Percentiles rank a stretch among this genome's conserved stretches.
Evolutionary conservation across 2,113 vertebrate species (phyloP).

Genomic region (Rhagologus leucostigma): DNA sequence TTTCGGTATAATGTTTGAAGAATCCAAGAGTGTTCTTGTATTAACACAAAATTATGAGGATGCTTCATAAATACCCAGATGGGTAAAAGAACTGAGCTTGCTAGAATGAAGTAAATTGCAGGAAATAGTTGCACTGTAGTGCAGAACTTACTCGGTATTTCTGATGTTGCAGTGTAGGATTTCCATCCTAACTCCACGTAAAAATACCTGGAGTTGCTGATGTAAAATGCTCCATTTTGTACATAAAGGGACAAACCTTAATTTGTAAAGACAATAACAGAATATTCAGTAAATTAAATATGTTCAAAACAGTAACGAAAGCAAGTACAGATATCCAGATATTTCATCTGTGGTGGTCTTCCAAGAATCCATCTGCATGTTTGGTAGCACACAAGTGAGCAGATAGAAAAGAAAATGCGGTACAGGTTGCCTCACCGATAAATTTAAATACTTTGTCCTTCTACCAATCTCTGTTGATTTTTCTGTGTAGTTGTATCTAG

Average conservation of each 20-base stretch:
- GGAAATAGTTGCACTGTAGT: not conserved
- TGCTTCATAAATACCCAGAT: not conserved
- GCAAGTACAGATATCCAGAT: not conserved
- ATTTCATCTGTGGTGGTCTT: not conserved
- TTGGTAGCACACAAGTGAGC: not conserved
- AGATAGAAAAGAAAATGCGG: not conserved
- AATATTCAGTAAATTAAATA: not conserved
- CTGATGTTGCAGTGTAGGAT: not conserved
- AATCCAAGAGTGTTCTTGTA: not conserved
- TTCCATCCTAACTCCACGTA: not conserved
- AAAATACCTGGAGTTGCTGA: not conserved
- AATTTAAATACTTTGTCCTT: not conserved
- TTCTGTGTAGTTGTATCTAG: not conserved
- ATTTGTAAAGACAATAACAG: not conserved
- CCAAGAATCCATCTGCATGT: not conserved
- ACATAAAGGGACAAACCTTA: not conserved
- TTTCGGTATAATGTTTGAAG: not conserved
- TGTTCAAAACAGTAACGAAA: not conserved
- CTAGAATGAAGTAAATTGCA: not conserved
- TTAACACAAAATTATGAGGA: not conserved
- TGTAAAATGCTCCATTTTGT: not conserved
- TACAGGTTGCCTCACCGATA: not conserved
- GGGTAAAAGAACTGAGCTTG: not conserved
- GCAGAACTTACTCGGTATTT: not conserved
- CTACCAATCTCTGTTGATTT: not conserved